These are phyloP conservation scores for Volucella inanis DNA, from an alignment of 2,888 invertebrate species.

Conservation along the genomic window DNA sequence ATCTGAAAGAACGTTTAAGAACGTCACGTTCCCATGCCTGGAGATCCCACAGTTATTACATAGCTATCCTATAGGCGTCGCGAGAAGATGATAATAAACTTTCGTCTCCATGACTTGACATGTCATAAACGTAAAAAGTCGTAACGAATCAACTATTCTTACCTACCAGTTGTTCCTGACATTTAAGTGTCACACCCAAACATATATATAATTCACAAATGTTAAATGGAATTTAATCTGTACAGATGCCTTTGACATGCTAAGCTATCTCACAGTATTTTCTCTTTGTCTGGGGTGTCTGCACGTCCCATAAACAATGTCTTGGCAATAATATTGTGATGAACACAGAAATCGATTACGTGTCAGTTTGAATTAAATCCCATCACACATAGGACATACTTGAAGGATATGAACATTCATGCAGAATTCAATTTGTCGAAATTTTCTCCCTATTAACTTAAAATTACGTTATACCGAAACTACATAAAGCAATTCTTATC, in stretches of 20 bases:
- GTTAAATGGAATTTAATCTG: constrained; percentile 40
- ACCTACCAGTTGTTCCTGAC: neutral
- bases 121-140: no score
- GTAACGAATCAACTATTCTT: no score
- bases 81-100: no score
- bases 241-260: constrained; percentile 52
- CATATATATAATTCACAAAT: constrained; percentile 34
- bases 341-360: constrained; percentile 47
- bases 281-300: neutral
- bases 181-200: constrained; percentile 12
- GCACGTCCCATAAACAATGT: constrained; percentile 20
- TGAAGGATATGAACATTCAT: neutral
- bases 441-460: constrained; percentile 51
- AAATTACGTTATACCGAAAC: constrained; percentile 43
- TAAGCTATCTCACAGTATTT: constrained; percentile 14
- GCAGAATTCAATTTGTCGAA: constrained; percentile 60
- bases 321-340: constrained; percentile 36
- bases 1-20: no score
- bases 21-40: no score
- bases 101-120: no score
- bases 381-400: constrained; percentile 1
- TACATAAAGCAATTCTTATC: constrained; percentile 31
- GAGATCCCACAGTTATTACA: no score
- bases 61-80: no score
- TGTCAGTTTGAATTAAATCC: constrained; percentile 39